A percentile compares a stretch with the other conserved stretches of the same genome.
These are phyloP conservation scores for Neoitamus cyanurus DNA, from an alignment of 2,888 invertebrate genomes.

Conservation along the genomic window DNA sequence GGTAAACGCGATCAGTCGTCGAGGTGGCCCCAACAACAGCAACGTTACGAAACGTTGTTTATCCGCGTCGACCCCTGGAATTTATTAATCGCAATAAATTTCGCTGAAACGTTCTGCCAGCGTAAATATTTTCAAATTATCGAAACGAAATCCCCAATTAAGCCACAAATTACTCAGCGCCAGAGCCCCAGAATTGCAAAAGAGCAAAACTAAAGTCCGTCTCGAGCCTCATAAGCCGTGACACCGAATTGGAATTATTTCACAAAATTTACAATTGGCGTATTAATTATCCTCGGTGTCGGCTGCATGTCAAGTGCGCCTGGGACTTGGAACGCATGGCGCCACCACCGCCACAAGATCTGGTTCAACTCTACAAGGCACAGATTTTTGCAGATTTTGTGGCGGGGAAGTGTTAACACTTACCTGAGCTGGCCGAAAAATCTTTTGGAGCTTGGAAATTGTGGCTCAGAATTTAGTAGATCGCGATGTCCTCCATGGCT, in stretches of 20 bases:
- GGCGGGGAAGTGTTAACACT: not conserved
- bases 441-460: not conserved
- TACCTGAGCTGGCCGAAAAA: not conserved
- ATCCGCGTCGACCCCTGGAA: not conserved
- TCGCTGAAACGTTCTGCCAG: not conserved
- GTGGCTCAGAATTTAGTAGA: not conserved
- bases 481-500: conserved; percentile 7
- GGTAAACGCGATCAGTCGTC: not conserved
- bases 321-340: not conserved
- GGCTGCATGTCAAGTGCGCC: conserved; percentile 2
- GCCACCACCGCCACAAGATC: not conserved
- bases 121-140: conserved; percentile 5
- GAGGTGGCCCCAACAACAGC: not conserved
- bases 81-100: not conserved
- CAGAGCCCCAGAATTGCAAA: not conserved
- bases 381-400: not conserved
- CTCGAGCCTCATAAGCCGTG: not conserved
- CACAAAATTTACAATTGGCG: conserved; percentile 24
- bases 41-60: not conserved
- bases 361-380: not conserved
- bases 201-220: not conserved
- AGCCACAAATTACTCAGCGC: not conserved
- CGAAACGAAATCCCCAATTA: not conserved
- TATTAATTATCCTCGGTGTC: conserved; percentile 21
- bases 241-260: conserved; percentile 7